Base-by-base conservation (phyloP, 2,888 invertebrate species). In the Smittia sp. region DNA sequence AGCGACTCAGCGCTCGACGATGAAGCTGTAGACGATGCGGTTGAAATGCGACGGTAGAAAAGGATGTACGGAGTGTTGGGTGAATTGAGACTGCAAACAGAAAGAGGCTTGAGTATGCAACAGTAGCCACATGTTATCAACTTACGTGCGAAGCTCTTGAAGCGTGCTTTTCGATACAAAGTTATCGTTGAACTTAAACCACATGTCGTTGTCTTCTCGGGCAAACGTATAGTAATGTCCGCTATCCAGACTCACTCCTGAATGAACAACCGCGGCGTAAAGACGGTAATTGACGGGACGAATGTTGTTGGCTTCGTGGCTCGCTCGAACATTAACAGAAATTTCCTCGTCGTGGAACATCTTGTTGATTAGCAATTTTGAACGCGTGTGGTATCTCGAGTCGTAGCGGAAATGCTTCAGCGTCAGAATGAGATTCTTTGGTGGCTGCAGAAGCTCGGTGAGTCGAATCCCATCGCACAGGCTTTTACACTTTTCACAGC, bases 151-250 rank as follows among this genome's bases (percentile, higher is more conserved):
- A 63, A 92, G 83, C 73, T 89, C 87, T 0, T 84, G 83, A 6
- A 88, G 85, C 7, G 86, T 85, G 13, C 87, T 85, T 52, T 81
- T 80, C 0, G 86, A 85, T 0, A 94, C 92, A n/a, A 85, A 83
- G 75, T 88, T 89, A 77, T 94, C 94, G 79, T 94, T 93, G 79
- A 92, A 93, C 78, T 89, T 87, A 80, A 88, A 90, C 94, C 94
- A 94, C 73, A 83, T 83, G 39, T 86, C 83, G 74, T 84, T 84
- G 18, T 81, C 82, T 78, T 91, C 91, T 39, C 88, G 86, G 0
- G 91, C 93, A 75, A 92, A 88, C 0, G 93, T 93, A 80, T 92
- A 93, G 80, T 95, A 95, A 79, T 95, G 95, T 0, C 94, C 95
- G 0, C 91, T 90, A 79, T 94, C 92, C 76, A 93, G 88, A 69